These are phyloP conservation scores for Drosophila lowei DNA, from an alignment of 1,140 invertebrate genomes.

Conservation along the genomic window DNA sequence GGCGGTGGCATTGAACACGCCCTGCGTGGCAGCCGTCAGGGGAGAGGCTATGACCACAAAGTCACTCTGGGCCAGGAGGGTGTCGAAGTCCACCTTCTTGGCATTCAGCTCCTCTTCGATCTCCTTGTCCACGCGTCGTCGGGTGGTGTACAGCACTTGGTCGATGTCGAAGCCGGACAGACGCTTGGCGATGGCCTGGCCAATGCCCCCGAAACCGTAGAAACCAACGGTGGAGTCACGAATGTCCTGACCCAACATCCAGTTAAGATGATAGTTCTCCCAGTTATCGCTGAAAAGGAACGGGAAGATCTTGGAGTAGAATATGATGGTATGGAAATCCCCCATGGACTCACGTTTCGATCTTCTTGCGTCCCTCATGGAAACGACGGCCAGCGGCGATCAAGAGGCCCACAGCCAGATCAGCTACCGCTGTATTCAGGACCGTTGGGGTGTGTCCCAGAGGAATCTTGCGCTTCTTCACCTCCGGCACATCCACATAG, in stretches of 20 bases:
- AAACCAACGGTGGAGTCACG: slow-evolving; percentile 93
- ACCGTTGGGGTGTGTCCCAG: slow-evolving; percentile 96
- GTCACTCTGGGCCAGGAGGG: slow-evolving; percentile 89
- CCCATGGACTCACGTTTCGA: slow-evolving; percentile 83
- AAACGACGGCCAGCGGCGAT: slow-evolving; percentile 86
- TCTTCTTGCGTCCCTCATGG: slow-evolving; percentile 87
- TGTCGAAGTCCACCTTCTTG: slow-evolving; percentile 88
- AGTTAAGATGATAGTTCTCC: slow-evolving; percentile 92
- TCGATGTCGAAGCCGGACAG: slow-evolving; percentile 89
- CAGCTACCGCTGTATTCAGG: slow-evolving; percentile 95
- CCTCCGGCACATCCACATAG: slow-evolving; percentile 88
- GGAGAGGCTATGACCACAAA: slow-evolving; percentile 90
- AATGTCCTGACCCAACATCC: slow-evolving; percentile 94
- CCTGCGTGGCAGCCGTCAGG: slow-evolving; percentile 89
- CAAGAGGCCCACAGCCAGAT: slow-evolving; percentile 88
- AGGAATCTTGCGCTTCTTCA: slow-evolving; percentile 88
- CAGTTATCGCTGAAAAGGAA: slow-evolving; percentile 88
- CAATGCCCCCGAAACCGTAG: slow-evolving; percentile 94
- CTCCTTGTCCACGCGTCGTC: slow-evolving; percentile 85
- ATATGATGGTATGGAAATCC: slow-evolving; percentile 59
- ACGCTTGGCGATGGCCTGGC: slow-evolving; percentile 88
- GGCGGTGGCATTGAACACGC: slow-evolving; percentile 89
- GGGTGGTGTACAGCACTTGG: slow-evolving; percentile 89
- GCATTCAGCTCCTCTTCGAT: slow-evolving; percentile 88
- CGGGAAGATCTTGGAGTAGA: slow-evolving; percentile 29